Evolutionary conservation across 2,888 invertebrate genomes (phyloP).

Genomic region (Eupithecia subumbrata): DNA sequence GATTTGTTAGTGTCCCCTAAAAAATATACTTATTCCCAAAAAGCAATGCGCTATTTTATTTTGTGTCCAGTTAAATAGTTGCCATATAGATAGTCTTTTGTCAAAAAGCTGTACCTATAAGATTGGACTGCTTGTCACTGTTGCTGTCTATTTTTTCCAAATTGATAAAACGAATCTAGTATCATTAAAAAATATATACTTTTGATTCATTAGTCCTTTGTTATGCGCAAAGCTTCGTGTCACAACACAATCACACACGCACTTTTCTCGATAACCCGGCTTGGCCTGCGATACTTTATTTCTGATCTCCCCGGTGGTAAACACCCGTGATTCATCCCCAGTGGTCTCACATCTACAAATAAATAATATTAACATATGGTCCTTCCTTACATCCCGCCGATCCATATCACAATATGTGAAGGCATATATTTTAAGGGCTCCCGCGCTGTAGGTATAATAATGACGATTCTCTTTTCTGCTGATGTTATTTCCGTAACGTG

Average conservation of each 20-base stretch:
- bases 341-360: constrained; percentile 74
- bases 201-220: not conserved
- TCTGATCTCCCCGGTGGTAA: constrained; percentile 77
- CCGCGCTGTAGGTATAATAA: constrained; percentile 12
- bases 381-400: constrained; percentile 43
- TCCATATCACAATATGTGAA: constrained; percentile 45
- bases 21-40: not conserved
- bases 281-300: constrained; percentile 71
- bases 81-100: not conserved
- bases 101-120: not conserved
- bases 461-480: not conserved
- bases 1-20: too few species aligned
- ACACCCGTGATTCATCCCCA: constrained; percentile 77
- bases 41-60: not conserved
- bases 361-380: constrained; percentile 67
- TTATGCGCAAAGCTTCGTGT: not conserved
- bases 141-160: too few species aligned
- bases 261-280: constrained; percentile 67
- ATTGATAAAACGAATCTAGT: not conserved
- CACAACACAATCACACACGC: constrained; percentile 49
- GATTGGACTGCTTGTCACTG: not conserved
- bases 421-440: constrained; percentile 41
- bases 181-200: not conserved
- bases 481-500: not conserved
- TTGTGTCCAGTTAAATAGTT: not conserved